phyloP scores from a whole-genome alignment of 2,888 invertebrate species.

The Conomelus anceps region DNA sequence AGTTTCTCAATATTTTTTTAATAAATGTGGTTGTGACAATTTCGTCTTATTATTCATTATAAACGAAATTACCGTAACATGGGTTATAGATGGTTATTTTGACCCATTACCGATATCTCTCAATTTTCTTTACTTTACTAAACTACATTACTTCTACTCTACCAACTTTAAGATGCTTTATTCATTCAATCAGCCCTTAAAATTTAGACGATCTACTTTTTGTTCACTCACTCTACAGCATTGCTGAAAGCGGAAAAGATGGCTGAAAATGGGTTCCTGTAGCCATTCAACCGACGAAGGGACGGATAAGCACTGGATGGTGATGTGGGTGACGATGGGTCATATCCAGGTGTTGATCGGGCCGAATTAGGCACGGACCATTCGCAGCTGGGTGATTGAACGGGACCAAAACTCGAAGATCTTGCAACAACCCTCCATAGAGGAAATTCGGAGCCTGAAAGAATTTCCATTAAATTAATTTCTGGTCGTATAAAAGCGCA shows the following conservation, averaged over 20 bases:
- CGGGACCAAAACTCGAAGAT: conserved; percentile 1
- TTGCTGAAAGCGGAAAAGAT: conserved; percentile 14
- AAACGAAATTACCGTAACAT: no score
- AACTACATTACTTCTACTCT: no score
- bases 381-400: conserved; percentile 23
- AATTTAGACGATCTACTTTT: no score
- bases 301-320: conserved; percentile 7
- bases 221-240: conserved; percentile 1
- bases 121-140: no score
- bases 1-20: no score
- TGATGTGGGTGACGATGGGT: conserved; percentile 4
- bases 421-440: conserved; percentile 33
- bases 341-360: conserved; percentile 15
- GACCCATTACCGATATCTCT: neutral
- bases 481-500: no score
- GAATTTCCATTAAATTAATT: no score
- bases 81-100: no score
- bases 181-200: no score
- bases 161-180: no score
- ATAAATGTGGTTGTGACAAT: no score
- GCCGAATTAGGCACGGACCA: conserved; percentile 28
- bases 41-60: no score
- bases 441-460: conserved; percentile 34
- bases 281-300: conserved; percentile 12
- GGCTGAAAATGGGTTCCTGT: conserved; percentile 12